Percentiles rank a stretch among this genome's conserved stretches.
phyloP scores from a whole-genome alignment of 37 sponge, comb jelly and placozoan species.

The Hexactinellida sp. region DNA sequence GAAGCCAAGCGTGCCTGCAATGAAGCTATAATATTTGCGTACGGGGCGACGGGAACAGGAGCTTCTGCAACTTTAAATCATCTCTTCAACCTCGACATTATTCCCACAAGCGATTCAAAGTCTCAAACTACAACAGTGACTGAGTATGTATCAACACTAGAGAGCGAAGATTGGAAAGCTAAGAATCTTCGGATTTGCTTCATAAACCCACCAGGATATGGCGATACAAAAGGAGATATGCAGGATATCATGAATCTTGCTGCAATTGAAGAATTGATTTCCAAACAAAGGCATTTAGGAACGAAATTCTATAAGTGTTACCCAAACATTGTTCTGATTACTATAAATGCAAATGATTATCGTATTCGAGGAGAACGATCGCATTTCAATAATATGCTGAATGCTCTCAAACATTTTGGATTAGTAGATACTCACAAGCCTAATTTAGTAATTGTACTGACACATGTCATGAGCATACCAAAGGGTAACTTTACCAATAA shows the following conservation, averaged over 20 bases:
- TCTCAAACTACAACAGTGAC: not conserved
- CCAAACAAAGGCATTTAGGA: not conserved
- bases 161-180: not conserved
- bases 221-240: not conserved
- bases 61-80: not conserved
- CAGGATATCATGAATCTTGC: not conserved
- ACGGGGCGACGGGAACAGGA: not conserved
- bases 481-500: not conserved
- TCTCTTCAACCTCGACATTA: not conserved
- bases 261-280: not conserved
- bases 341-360: not conserved
- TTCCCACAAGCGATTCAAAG: not conserved
- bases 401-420: not conserved
- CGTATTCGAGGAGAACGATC: not conserved
- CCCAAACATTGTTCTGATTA: slow-evolving; percentile 3
- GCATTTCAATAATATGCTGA: not conserved
- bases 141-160: not conserved
- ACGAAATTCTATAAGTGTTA: not conserved
- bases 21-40: not conserved
- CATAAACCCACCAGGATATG: not conserved
- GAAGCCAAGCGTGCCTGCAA: not conserved
- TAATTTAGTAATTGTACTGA: not conserved
- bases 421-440: not conserved
- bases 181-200: not conserved
- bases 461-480: not conserved